These are phyloP conservation scores for Pseudopleuronectes americanus DNA, from an alignment of 2,797 vertebrate genomes.

Conservation along the genomic window DNA sequence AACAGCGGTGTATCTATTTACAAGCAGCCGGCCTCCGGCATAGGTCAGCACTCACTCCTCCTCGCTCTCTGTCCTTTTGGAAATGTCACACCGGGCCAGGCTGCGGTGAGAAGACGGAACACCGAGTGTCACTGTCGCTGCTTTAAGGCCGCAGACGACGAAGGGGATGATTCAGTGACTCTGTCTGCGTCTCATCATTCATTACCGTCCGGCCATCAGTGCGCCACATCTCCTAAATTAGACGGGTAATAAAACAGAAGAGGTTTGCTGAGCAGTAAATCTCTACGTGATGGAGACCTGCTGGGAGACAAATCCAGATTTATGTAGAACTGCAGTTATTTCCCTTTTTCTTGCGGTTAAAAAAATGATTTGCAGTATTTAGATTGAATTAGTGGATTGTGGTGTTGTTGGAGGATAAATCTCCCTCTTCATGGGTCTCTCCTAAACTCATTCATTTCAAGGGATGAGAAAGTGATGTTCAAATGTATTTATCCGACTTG, in stretches of 20 bases:
- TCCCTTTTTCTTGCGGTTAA: neutral
- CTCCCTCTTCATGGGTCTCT: no score
- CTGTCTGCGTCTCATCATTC: conserved; percentile 14
- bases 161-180: conserved; percentile 9
- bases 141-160: neutral
- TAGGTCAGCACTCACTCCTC: conserved; percentile 68
- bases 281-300: conserved; percentile 25
- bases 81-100: conserved; percentile 54
- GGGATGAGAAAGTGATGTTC: no score
- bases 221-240: conserved; percentile 23
- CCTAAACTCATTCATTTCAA: no score
- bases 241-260: conserved; percentile 18
- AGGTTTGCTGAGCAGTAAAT: no score
- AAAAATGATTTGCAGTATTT: conserved; percentile 28
- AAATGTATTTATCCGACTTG: neutral
- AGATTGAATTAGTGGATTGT: neutral
- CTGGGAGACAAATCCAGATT: conserved; percentile 31
- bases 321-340: conserved; percentile 9
- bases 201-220: conserved; percentile 2
- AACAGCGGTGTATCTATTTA: conserved; percentile 69
- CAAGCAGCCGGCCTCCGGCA: conserved; percentile 64
- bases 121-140: conserved; percentile 23
- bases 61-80: conserved; percentile 59
- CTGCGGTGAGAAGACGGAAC: conserved; percentile 20
- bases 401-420: no score